A percentile compares a stretch with the other conserved stretches of the same genome.
These are phyloP conservation scores for Acrocephalus kingi DNA, from an alignment of 2,113 vertebrate species.

Conservation along the genomic window DNA sequence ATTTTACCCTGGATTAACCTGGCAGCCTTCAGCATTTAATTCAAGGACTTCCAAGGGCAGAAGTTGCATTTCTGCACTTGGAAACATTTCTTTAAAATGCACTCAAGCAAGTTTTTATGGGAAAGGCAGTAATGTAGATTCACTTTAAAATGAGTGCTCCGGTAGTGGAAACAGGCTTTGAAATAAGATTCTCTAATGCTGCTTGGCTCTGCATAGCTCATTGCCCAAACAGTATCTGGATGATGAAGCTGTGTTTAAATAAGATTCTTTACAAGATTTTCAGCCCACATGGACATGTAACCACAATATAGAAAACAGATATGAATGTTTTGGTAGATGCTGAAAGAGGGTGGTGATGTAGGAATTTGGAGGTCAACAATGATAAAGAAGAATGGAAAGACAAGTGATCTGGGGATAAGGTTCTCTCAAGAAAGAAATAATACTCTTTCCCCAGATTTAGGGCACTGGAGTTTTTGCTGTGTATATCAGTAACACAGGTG, in stretches of 20 bases:
- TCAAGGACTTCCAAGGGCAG: conserved; percentile 13
- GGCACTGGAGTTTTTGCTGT: neutral
- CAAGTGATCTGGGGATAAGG: neutral
- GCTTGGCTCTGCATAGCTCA: neutral
- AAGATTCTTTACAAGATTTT: neutral
- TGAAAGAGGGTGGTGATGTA: neutral
- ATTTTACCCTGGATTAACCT: conserved; percentile 23
- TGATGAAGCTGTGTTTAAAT: neutral
- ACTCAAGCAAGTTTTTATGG: neutral
- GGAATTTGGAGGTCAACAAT: neutral
- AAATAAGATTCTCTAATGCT: neutral
- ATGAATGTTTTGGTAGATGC: neutral
- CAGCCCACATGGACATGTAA: neutral
- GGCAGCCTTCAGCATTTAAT: conserved; percentile 30
- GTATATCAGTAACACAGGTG: neutral
- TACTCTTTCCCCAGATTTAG: neutral
- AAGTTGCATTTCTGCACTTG: conserved; percentile 23
- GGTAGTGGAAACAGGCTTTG: neutral
- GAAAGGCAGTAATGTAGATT: neutral
- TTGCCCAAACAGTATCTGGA: neutral
- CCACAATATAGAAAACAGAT: conserved; percentile 13
- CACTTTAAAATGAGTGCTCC: neutral
- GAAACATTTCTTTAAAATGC: neutral
- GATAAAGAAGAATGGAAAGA: conserved; percentile 1
- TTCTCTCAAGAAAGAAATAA: neutral